A percentile compares a stretch with the other conserved stretches of the same genome.
Conservation (phyloP, 1,140 invertebrate species). For the Brachionus sp. region DNA sequence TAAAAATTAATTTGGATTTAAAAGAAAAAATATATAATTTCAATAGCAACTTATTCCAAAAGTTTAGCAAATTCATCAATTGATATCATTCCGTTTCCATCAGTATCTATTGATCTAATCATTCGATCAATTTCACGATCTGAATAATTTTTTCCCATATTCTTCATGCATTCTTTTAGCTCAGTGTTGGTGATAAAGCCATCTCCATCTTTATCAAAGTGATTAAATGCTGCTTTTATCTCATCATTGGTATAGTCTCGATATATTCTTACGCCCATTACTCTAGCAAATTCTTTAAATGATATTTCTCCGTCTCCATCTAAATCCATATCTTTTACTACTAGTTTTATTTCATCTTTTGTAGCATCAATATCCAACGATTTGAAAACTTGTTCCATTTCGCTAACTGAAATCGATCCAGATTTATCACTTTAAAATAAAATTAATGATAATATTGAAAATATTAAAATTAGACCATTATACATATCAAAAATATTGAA, state of each 20-base stretch:
- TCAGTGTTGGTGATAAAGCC: not conserved
- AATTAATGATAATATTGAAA: not conserved
- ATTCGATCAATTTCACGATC: not conserved
- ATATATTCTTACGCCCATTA: not conserved
- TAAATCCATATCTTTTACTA: constrained; percentile 17
- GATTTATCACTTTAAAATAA: not conserved
- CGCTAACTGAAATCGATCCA: not conserved
- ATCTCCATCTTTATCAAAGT: constrained; percentile 13
- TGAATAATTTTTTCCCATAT: not conserved
- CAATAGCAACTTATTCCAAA: not conserved
- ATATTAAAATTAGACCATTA: not conserved
- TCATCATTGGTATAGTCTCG: not conserved
- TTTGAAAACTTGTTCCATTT: not conserved
- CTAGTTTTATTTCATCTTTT: not conserved
- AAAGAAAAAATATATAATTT: not conserved
- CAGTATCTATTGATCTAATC: not conserved
- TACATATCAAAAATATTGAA: not conserved
- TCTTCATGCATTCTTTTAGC: not conserved
- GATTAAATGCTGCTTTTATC: not conserved
- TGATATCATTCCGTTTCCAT: constrained; percentile 9
- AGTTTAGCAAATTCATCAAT: constrained; percentile 9
- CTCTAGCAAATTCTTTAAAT: not conserved
- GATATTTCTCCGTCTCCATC: constrained; percentile 7
- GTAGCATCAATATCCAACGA: not conserved
- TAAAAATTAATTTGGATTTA: too few species aligned